These are phyloP conservation scores for Xylota segnis DNA, from an alignment of 2,888 invertebrate species.

Conservation along the genomic window DNA sequence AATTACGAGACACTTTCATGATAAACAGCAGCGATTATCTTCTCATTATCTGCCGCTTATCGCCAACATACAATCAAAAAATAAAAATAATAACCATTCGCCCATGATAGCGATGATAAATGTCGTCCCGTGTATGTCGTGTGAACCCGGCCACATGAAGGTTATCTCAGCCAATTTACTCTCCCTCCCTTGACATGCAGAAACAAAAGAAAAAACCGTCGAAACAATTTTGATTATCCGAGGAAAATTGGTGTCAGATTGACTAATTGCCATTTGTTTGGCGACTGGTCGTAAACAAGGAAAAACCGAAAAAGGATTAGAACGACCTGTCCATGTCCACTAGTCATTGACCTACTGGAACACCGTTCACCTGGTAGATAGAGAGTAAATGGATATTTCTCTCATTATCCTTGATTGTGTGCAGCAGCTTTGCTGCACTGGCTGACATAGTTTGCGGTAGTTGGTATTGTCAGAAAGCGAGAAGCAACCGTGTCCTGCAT, in stretches of 20 bases:
- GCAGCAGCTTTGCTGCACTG: not conserved
- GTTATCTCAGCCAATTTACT: slow-evolving; percentile 10
- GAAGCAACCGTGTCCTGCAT: slow-evolving; percentile 23
- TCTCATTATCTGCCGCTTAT: slow-evolving; percentile 32
- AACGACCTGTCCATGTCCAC: not conserved
- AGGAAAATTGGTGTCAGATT: slow-evolving; percentile 9
- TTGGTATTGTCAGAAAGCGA: not conserved
- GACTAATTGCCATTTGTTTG: slow-evolving; percentile 44
- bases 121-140: slow-evolving; percentile 6
- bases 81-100: not conserved
- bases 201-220: not conserved
- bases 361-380: too few relatives aligned
- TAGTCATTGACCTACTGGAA: not conserved
- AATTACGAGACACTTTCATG: slow-evolving; percentile 16
- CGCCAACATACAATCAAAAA: slow-evolving; percentile 9
- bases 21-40: slow-evolving; percentile 36
- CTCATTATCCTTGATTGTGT: slow-evolving; percentile 26
- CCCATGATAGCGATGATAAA: slow-evolving; percentile 6
- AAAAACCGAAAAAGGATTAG: not conserved
- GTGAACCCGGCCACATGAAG: slow-evolving; percentile 23
- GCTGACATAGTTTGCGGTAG: not conserved
- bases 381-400: not conserved
- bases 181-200: too few relatives aligned
- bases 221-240: slow-evolving; percentile 21
- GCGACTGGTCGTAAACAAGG: slow-evolving; percentile 1